Evolutionary conservation across 2,888 invertebrate genomes (phyloP), one percentile per base, ranked within the genome.

Genomic region (Aproaerema taeniolella): DNA sequence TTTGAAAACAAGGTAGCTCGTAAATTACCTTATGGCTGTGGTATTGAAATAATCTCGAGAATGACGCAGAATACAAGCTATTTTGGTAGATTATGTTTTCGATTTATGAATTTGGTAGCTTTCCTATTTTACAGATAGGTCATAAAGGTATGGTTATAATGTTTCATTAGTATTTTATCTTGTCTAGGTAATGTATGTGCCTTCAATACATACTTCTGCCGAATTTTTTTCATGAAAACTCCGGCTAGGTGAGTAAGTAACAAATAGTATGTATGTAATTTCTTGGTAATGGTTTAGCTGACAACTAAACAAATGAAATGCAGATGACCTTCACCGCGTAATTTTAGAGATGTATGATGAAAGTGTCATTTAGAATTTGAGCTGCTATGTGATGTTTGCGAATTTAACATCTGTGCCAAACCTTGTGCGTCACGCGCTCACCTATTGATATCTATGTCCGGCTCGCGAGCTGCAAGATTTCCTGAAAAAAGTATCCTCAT

Each of bases 391-490:
- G 26, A 9, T n/a, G 26, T 3, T 9, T 9, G n/a, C n/a, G 6
- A 5, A n/a, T 26, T 5, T n/a, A 3, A 9, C 2, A n/a, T n/a
- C 8, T 26, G 39, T 45, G 46, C 46, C 49, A 50, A 46, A 34
- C 26, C 10, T 17, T 13, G 39, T 51, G 52, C 54, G 53, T 53
- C 39, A 38, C 14, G 33, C 40, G 72, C 77, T 56, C 47, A 82
- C 82, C 81, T 81, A 76, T 79, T 78, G 63, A 73, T 65, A 50
- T 77, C 74, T 60, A 69, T 63, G 45, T 74, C 67, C 55, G 69
- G 53, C 42, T 70, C 65, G 49, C 65, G 67, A 47, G 70, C 71
- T 56, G 53, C 61, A 41, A 69, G 56, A 52, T 58, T 61, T 58
- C 76, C 82, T 82, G 29, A 20, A 48, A 44, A 14, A 5, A 25